A percentile compares a stretch with the other conserved stretches of the same genome.
These are phyloP conservation scores for Gorsachius goisagi DNA, from an alignment of 2,113 vertebrate species.

Conservation along the genomic window DNA sequence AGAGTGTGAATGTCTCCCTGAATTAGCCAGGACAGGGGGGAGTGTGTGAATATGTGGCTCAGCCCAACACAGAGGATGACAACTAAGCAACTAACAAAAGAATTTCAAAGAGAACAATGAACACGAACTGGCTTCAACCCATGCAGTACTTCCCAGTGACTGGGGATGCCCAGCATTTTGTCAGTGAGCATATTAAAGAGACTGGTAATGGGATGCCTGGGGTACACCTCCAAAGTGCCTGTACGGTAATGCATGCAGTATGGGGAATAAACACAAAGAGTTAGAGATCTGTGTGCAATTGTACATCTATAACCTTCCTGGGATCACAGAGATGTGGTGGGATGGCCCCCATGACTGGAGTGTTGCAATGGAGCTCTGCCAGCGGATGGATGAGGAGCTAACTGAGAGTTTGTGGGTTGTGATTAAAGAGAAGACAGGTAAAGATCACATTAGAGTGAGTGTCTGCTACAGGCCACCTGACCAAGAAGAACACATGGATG, in stretches of 20 bases:
- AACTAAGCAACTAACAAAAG: neutral
- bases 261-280: neutral
- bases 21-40: neutral
- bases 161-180: fast-evolving
- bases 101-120: neutral
- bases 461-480: neutral
- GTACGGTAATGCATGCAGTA: no score
- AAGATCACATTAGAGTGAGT: neutral
- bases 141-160: fast-evolving
- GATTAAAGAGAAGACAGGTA: neutral
- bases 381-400: neutral
- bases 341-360: neutral
- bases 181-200: neutral
- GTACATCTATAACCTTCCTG: neutral
- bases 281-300: neutral
- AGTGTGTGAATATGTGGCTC: neutral
- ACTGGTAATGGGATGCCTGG: neutral
- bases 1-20: neutral
- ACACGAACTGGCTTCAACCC: neutral
- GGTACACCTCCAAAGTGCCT: neutral
- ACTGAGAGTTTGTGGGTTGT: neutral
- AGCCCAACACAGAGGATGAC: neutral
- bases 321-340: neutral
- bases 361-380: neutral
- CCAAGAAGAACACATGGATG: neutral